These are phyloP conservation scores for Babylonia areolata DNA, from an alignment of 1,140 invertebrate genomes.

Conservation along the genomic window DNA sequence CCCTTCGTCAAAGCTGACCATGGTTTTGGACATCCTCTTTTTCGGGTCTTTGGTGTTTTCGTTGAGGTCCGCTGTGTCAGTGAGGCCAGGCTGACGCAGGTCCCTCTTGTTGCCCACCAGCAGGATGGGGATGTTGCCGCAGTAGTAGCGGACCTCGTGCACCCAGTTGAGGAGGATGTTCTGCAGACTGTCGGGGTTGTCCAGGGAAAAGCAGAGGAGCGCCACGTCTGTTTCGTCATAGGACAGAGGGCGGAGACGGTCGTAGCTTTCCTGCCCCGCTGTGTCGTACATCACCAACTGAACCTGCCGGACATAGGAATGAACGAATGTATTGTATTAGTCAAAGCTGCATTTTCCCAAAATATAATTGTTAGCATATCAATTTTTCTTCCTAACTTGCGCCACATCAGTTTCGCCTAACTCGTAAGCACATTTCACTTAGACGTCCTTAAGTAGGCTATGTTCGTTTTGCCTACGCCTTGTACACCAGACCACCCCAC, in stretches of 20 bases:
- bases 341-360: too few relatives aligned
- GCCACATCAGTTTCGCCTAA: too few relatives aligned
- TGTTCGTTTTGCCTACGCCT: too few relatives aligned
- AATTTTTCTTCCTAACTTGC: too few relatives aligned
- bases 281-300: conserved; percentile 95
- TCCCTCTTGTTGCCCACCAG: conserved; percentile 27
- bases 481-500: too few relatives aligned
- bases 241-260: conserved; percentile 92
- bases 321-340: too few relatives aligned
- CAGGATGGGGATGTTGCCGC: not conserved
- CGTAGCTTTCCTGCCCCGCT: conserved; percentile 94
- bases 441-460: too few relatives aligned
- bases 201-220: conserved; percentile 66
- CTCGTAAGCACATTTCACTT: too few relatives aligned
- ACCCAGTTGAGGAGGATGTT: not conserved
- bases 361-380: too few relatives aligned
- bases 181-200: conserved; percentile 84
- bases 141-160: not conserved
- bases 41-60: not conserved
- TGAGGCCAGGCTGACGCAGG: conserved; percentile 85
- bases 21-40: not conserved
- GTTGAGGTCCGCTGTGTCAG: not conserved
- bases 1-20: conserved; percentile 58
- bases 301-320: conserved; percentile 76
- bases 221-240: conserved; percentile 94